Evolutionary conservation across 2,797 vertebrate species (phyloP), one percentile per base, ranked within the genome.

Genomic region (Sciaenops ocellatus): DNA sequence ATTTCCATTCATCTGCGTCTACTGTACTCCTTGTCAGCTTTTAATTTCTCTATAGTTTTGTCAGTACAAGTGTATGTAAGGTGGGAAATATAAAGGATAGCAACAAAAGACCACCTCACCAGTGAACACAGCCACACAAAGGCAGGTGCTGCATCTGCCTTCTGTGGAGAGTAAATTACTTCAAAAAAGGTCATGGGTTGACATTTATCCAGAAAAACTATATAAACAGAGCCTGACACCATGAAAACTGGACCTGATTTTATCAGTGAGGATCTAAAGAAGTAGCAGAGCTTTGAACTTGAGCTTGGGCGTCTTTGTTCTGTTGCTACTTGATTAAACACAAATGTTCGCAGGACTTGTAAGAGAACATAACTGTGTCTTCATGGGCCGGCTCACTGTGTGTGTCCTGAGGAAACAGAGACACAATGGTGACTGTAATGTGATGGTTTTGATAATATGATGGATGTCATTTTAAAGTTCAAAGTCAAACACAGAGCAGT

Each of bases 101-200:
- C 67, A 68, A 80, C 48, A 74, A 85, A 80, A 87, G 54, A 88
- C 76, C 76, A 77, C 56, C 80, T 55, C 57, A 48, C 54, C 62
- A 70, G 44, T 78, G 69, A 89, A 84, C 83, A 80, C 66, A 82
- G 64, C 73, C 57, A 6, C 73, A 83, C 63, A 76, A 72, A 91
- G 66, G 65, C 59, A 63, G 79, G 69, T 65, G 50, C 73, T 80
- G 78, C 82, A 76, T 85, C 74, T 61, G 85, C 77, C 82, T 85
- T 88, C 73, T 85, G 84, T 69, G 54, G 59, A 74, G 80, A 91
- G 91, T 87, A 92, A 94, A 95, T 95, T 91, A 93, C 90, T 89
- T 88, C 76, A 85, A 88, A 87, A 94, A 96, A 96, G 95, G 95
- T 95, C 95, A 95, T 11, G 75, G 65, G 84, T 92, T 96, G 95